phyloP scores from a whole-genome alignment of 2,113 vertebrate species.

The Peromyscus maniculatus region DNA sequence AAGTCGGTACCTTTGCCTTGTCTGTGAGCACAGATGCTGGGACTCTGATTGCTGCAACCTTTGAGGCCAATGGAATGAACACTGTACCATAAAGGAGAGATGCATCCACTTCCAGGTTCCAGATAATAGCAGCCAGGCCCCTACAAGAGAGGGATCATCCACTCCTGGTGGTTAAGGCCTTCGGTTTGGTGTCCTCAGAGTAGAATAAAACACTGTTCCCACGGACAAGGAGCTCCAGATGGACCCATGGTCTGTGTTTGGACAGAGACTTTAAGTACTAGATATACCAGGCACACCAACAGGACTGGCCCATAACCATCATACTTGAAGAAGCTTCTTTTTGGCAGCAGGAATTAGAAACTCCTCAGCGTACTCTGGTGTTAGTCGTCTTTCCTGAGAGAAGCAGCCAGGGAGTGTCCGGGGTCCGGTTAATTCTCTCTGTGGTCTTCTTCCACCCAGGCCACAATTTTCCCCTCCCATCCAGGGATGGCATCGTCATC shows the following conservation, averaged over 20 bases:
- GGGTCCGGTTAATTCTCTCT: conserved; percentile 89
- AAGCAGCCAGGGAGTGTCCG: conserved; percentile 64
- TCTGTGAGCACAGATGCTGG: conserved; percentile 72
- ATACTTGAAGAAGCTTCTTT: conserved; percentile 71
- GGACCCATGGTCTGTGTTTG: conserved; percentile 61
- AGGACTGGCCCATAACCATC: conserved; percentile 48
- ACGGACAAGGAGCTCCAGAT: conserved; percentile 62
- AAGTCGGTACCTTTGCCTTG: conserved; percentile 51
- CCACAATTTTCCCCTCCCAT: conserved; percentile 99
- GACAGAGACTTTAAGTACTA: conserved; percentile 68
- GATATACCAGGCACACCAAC: conserved; percentile 65
- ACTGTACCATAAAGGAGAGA: conserved; percentile 44
- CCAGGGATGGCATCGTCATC: conserved; percentile 97
- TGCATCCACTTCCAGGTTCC: conserved; percentile 62
- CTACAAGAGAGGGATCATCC: conserved; percentile 51
- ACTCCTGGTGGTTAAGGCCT: conserved; percentile 85
- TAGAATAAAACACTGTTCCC: conserved; percentile 66
- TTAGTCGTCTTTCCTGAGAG: conserved; percentile 83
- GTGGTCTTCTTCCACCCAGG: conserved; percentile 97
- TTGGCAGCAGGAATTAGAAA: conserved; percentile 83
- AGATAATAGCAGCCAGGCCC: conserved; percentile 67
- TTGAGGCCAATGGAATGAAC: conserved; percentile 66
- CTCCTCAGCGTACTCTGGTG: conserved; percentile 72
- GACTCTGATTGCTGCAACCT: conserved; percentile 69
- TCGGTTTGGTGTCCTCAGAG: conserved; percentile 77